Conservation (phyloP, 1,140 invertebrate species). For the Formica exsecta region DNA sequence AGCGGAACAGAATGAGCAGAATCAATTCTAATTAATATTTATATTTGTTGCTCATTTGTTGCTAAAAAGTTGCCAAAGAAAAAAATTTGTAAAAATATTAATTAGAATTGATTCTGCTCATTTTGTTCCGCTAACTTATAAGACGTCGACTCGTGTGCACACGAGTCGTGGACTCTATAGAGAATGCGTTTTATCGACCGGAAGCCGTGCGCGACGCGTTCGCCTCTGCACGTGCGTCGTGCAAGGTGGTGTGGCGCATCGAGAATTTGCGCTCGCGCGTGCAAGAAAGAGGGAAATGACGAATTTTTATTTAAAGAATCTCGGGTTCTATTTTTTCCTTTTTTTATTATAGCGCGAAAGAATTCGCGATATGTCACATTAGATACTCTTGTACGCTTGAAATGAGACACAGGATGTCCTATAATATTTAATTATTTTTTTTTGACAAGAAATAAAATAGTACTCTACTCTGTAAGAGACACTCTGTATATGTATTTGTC, state of each 20-base stretch:
- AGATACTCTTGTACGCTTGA: background rate
- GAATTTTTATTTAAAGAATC: background rate
- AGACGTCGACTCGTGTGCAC: constrained; percentile 66
- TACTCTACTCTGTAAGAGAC: too few relatives aligned
- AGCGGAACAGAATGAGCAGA: too few relatives aligned
- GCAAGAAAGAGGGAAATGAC: background rate
- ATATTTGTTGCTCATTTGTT: too few relatives aligned
- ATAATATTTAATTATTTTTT: too few relatives aligned
- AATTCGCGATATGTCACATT: too few relatives aligned
- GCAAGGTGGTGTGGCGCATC: constrained; percentile 38
- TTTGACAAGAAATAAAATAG: too few relatives aligned
- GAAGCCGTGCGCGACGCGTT: constrained; percentile 56
- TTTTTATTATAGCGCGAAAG: too few relatives aligned
- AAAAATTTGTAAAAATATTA: too few relatives aligned
- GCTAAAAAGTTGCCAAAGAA: too few relatives aligned
- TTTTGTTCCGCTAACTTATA: too few relatives aligned
- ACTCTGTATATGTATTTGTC: background rate
- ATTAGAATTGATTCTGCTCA: too few relatives aligned
- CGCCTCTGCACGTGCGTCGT: constrained; percentile 35
- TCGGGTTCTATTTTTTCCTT: background rate
- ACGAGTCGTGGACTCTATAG: constrained; percentile 27
- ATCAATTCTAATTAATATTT: too few relatives aligned
- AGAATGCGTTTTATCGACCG: constrained; percentile 64
- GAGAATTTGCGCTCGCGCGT: constrained; percentile 14
- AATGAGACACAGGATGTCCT: background rate